Evolutionary conservation across 2,113 vertebrate species (phyloP), one percentile per base, ranked within the genome.

Genomic region (Damaliscus lunatus): DNA sequence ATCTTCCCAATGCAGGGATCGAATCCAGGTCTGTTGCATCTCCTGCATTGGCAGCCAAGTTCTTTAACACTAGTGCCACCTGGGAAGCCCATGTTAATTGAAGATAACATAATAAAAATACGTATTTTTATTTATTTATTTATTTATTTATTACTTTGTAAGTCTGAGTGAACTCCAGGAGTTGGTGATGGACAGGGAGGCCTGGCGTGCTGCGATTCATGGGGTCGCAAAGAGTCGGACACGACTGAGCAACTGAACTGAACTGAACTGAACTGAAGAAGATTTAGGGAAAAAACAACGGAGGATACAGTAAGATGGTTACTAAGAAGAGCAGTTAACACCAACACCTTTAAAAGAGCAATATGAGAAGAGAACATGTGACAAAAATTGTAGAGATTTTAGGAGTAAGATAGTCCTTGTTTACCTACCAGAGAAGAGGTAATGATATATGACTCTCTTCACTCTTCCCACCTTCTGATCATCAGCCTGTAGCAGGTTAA

Each of bases 341-440:
- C 6, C 8, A 71, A 6, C 50, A 71, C 0, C 8, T 3, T 74
- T 53, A 36, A 74, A 87, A 82, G 3, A 91, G 3, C 3, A 53
- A 36, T 71, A 40, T 43, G 16, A 10, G 48, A 80, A 50, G 3
- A 91, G 33, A 40, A 15, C 7, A 80, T 25, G 14, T 40, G 9
- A 80, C 3, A 52, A 36, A 74, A 78, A n/a, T 46, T 5, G 10
- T 60, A n/a, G 12, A 50, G 25, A 15, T 67, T 48, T 57, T 55
- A 46, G 50, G n/a, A 43, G 19, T 14, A 7, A 55, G 21, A 12
- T 23, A 88, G 40, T 5, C 4, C 25, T 67, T 33, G 21, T n/a
- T 21, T 4, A 43, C 33, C n/a, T 52, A 1, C 3, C 5, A 52
- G 21, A 3, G 2, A 43, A 19, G 19, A 17, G 0, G 0, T 6